Evolutionary conservation across 23 tunicate genomes (phyloP).

Genomic region (Phallusia fumigata): DNA sequence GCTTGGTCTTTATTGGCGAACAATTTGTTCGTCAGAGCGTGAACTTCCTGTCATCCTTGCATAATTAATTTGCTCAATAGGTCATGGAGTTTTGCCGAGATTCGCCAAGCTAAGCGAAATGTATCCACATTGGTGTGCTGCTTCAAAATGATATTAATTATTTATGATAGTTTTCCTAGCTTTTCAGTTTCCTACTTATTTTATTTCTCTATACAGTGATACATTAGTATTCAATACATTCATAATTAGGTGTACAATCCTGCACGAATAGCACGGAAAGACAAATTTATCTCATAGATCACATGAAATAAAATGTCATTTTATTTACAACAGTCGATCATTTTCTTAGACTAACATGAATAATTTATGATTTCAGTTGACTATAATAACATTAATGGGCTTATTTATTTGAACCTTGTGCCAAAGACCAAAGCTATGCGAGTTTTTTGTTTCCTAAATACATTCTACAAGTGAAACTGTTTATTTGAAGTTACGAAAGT

Average conservation of each 20-base stretch:
- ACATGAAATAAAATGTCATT: background rate
- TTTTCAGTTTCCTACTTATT: no score
- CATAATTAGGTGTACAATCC: background rate
- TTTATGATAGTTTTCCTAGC: background rate
- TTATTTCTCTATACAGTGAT: no score
- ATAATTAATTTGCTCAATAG: slow-evolving; percentile 5
- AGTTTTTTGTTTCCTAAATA: background rate
- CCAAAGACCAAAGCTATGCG: background rate
- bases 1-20: no score
- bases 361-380: background rate
- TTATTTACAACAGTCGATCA: background rate
- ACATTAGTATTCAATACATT: no score
- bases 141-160: background rate
- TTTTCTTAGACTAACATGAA: background rate
- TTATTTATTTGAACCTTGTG: background rate
- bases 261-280: background rate
- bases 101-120: background rate
- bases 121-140: background rate
- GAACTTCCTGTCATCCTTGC: background rate
- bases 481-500: background rate
- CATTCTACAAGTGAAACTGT: background rate
- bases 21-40: no score
- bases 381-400: background rate
- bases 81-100: slow-evolving; percentile 4
- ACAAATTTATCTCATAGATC: background rate